Evolutionary conservation across 2,888 invertebrate species (phyloP).

Genomic region (Tinea pellionella): DNA sequence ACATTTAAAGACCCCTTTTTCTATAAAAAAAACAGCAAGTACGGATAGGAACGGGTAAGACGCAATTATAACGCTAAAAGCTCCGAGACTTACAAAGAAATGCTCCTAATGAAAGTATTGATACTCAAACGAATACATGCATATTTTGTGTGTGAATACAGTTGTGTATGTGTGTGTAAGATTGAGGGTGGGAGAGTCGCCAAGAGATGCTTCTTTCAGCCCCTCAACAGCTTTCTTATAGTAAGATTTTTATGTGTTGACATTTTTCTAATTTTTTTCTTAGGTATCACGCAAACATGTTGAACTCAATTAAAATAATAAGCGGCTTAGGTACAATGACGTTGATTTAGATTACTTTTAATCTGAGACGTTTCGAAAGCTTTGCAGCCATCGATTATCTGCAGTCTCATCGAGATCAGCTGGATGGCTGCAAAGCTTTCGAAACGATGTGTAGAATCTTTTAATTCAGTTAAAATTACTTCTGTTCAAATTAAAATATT

Average conservation of each 20-base stretch:
- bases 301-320: too few relatives aligned
- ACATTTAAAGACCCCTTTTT: conserved; percentile 13
- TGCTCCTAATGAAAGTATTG: conserved; percentile 66
- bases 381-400: too few relatives aligned
- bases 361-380: too few relatives aligned
- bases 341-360: too few relatives aligned
- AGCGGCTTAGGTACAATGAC: too few relatives aligned
- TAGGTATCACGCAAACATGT: too few relatives aligned
- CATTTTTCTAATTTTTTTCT: conserved; percentile 21
- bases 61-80: conserved; percentile 42
- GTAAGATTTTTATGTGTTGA: conserved; percentile 28
- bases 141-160: not conserved
- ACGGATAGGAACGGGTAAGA: conserved; percentile 1
- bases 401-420: too few relatives aligned
- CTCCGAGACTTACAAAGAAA: conserved; percentile 59
- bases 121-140: conserved; percentile 24
- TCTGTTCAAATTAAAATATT: too few relatives aligned
- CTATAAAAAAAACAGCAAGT: not conserved
- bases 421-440: too few relatives aligned
- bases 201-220: conserved; percentile 66
- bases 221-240: conserved; percentile 57
- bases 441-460: too few relatives aligned
- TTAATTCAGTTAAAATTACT: too few relatives aligned
- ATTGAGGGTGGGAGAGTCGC: conserved; percentile 44
- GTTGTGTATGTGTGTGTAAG: conserved; percentile 46